A percentile compares a stretch with the other conserved stretches of the same genome.
phyloP scores from a whole-genome alignment of 2,888 invertebrate species.

The Caenorhabditis becei region DNA sequence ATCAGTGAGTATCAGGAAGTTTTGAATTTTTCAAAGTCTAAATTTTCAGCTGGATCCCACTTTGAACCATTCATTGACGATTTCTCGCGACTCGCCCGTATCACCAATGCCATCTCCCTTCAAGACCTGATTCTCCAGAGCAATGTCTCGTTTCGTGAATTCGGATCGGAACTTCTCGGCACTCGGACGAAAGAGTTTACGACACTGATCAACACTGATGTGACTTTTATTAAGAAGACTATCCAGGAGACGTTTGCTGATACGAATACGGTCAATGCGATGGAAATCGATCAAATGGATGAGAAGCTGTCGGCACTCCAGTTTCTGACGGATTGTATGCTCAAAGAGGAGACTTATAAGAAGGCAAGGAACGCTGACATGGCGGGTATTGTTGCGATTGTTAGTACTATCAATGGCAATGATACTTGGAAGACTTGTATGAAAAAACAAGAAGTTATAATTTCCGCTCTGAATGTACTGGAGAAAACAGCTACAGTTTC shows the following conservation, averaged over 20 bases:
- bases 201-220: background rate
- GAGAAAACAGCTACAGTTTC: too few species aligned
- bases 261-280: background rate
- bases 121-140: background rate
- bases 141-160: background rate
- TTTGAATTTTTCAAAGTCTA: too few species aligned
- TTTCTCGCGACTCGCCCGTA: background rate
- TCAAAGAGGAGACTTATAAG: background rate
- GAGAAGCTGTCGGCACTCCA: background rate
- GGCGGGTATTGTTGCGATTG: background rate
- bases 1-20: too few species aligned
- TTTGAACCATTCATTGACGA: too few species aligned
- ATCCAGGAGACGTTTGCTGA: background rate
- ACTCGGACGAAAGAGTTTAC: background rate
- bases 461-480: too few species aligned
- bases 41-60: too few species aligned
- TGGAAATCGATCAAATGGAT: background rate
- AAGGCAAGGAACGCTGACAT: background rate
- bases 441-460: too few species aligned
- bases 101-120: slow-evolving; percentile 15
- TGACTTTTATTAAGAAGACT: background rate
- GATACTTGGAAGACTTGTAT: too few species aligned
- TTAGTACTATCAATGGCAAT: background rate
- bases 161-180: slow-evolving; percentile 5
- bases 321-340: background rate